Evolutionary conservation across 1,140 invertebrate species (phyloP).

Genomic region (Homarus americanus): DNA sequence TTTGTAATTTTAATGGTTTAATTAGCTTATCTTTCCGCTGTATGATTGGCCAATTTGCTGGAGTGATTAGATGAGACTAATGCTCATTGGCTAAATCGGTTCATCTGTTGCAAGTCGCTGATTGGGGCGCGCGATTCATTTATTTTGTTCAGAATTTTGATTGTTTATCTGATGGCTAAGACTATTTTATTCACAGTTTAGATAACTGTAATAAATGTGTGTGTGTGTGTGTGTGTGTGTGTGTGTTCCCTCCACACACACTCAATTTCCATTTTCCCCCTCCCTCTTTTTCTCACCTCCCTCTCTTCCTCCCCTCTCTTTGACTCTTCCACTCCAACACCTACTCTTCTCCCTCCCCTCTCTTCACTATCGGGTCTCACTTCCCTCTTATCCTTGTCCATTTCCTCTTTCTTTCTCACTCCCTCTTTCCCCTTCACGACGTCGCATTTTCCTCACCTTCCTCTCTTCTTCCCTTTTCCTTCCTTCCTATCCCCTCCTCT

Average conservation of each 20-base stretch:
- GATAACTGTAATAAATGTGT: not conserved
- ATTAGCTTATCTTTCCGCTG: constrained; percentile 4
- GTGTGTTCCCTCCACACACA: not conserved
- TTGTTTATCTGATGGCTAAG: not conserved
- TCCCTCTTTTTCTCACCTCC: not conserved
- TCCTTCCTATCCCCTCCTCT: constrained; percentile 4
- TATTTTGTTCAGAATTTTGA: not conserved
- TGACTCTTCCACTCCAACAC: too few relatives aligned
- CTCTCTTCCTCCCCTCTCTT: too few relatives aligned
- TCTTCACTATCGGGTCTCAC: too few relatives aligned
- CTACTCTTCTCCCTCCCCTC: too few relatives aligned
- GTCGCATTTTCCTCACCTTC: not conserved
- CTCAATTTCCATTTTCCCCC: not conserved
- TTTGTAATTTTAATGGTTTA: constrained; percentile 2
- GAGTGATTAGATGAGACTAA: not conserved
- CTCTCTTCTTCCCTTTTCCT: constrained; percentile 7
- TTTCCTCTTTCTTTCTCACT: constrained; percentile 26
- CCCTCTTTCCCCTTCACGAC: not conserved
- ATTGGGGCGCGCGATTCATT: not conserved
- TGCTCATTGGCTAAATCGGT: not conserved
- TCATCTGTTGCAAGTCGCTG: not conserved
- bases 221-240: constrained; percentile 10
- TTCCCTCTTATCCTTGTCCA: too few relatives aligned
- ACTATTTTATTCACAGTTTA: too few relatives aligned
- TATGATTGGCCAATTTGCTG: not conserved